Evolutionary conservation across 2,797 vertebrate genomes (phyloP).

Genomic region (Gambelia wislizenii): DNA sequence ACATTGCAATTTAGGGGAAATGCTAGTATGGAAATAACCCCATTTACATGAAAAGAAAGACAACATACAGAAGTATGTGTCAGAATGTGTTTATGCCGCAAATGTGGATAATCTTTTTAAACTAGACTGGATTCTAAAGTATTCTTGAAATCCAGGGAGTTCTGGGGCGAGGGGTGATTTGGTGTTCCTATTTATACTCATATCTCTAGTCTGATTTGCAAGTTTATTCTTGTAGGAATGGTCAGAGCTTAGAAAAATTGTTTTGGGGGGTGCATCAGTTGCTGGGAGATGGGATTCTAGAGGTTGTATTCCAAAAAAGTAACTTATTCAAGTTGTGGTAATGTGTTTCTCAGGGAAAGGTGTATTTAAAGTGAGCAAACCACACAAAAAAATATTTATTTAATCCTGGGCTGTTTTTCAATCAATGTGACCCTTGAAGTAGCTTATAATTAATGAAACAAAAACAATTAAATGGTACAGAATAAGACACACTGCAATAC

Average conservation of each 20-base stretch:
- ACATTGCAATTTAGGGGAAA: not conserved
- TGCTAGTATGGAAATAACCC: not conserved
- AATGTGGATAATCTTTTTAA: conserved; percentile 7
- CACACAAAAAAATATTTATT: not conserved
- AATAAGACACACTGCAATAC: not conserved
- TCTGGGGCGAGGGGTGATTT: not conserved
- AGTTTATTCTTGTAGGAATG: not conserved
- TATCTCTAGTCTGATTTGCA: not conserved
- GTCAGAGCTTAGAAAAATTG: not conserved
- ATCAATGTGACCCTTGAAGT: not conserved
- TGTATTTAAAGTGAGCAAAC: not conserved
- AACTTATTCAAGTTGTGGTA: too few relatives aligned
- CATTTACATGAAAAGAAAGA: not conserved
- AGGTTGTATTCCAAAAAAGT: too few relatives aligned
- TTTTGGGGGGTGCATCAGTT: too few relatives aligned
- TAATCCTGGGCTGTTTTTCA: not conserved
- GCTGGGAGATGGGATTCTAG: too few relatives aligned
- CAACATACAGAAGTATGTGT: not conserved
- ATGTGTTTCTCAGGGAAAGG: not conserved
- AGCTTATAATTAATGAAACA: not conserved
- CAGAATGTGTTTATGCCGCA: not conserved
- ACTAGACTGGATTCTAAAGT: conserved; percentile 20
- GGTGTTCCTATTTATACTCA: not conserved
- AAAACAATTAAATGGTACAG: not conserved
- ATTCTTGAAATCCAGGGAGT: not conserved